phyloP scores from a whole-genome alignment of 2,113 vertebrate genomes.

The Balaeniceps rex region DNA sequence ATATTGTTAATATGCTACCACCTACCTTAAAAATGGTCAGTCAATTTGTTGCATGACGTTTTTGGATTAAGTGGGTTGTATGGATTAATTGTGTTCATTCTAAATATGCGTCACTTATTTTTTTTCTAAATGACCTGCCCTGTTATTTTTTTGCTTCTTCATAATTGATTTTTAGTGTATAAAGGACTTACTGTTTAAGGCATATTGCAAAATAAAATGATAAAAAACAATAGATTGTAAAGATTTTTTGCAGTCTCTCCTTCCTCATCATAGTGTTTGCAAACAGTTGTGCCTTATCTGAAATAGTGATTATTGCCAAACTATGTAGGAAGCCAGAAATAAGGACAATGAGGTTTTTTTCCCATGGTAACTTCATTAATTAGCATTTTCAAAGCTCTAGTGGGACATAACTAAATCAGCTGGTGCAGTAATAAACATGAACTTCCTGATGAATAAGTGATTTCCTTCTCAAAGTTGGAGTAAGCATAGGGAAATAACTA shows the following conservation, averaged over 20 bases:
- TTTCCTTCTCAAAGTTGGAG: neutral
- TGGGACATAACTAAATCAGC: neutral
- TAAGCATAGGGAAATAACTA: neutral
- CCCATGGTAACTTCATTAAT: neutral
- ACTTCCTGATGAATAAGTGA: neutral
- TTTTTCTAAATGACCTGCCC: neutral
- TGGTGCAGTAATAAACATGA: neutral
- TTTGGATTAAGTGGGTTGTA: slow-evolving; percentile 21
- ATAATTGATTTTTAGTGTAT: slow-evolving; percentile 2
- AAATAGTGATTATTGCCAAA: neutral
- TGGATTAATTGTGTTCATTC: slow-evolving; percentile 35
- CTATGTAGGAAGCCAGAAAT: neutral
- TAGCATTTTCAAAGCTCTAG: neutral
- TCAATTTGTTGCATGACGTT: slow-evolving; percentile 7
- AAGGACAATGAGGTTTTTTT: neutral
- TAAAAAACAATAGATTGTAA: neutral
- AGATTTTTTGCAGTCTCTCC: neutral
- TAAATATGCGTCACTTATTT: neutral
- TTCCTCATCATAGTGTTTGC: neutral
- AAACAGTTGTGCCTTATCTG: neutral
- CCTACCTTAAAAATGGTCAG: slow-evolving; percentile 4
- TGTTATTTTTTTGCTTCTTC: neutral
- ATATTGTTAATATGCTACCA: slow-evolving; percentile 7
- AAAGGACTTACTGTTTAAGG: neutral
- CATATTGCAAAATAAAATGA: neutral